phyloP scores from a whole-genome alignment of 2,113 vertebrate species.

The Grus americana region DNA sequence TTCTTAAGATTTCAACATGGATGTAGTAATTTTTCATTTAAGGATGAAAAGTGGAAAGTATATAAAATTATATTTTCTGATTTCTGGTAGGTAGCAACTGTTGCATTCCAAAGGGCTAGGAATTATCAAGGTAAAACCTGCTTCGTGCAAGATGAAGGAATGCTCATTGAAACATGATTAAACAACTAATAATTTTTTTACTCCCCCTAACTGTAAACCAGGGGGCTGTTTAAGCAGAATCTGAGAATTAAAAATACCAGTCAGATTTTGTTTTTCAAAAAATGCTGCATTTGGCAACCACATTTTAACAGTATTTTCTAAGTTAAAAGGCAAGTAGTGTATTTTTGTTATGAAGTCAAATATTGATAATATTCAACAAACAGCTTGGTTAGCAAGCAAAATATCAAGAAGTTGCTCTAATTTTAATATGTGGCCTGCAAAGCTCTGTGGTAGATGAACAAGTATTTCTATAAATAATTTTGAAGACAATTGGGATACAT shows the following conservation, averaged over 20 bases:
- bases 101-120: neutral
- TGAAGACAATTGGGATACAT: neutral
- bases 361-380: neutral
- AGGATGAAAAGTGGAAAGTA: neutral
- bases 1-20: neutral
- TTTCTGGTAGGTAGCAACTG: neutral
- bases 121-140: neutral
- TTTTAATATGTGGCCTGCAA: neutral
- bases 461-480: neutral
- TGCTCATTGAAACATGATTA: neutral
- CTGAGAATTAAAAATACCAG: neutral
- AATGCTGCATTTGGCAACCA: neutral
- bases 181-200: neutral
- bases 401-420: neutral
- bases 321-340: neutral
- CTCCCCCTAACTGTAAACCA: neutral
- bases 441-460: neutral
- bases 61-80: neutral
- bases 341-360: neutral
- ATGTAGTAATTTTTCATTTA: neutral
- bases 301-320: neutral
- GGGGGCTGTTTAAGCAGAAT: neutral
- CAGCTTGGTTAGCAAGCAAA: neutral
- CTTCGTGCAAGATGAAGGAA: neutral
- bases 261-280: neutral